Evolutionary conservation across 2,888 invertebrate species (phyloP).

Genomic region (Noctua janthe): DNA sequence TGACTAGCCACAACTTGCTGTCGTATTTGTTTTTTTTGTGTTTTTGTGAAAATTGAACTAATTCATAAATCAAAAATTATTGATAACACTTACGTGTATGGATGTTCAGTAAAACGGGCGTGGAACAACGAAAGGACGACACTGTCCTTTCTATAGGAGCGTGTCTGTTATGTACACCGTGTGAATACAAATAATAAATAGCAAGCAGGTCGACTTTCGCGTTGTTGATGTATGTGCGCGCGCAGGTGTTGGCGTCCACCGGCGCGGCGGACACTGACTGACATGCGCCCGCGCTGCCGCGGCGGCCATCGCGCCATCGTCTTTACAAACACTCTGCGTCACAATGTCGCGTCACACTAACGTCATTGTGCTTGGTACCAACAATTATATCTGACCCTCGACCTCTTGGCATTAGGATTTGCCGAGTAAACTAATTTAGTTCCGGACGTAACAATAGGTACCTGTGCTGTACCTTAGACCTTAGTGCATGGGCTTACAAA

Average conservation of each 20-base stretch:
- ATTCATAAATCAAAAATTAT: slow-evolving; percentile 51
- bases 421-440: slow-evolving; percentile 26
- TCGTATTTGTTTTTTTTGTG: not conserved
- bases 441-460: slow-evolving; percentile 25
- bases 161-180: slow-evolving; percentile 75
- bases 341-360: slow-evolving; percentile 63
- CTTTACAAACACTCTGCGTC: slow-evolving; percentile 65
- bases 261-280: slow-evolving; percentile 80
- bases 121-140: slow-evolving; percentile 74
- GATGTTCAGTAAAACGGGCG: slow-evolving; percentile 69
- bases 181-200: slow-evolving; percentile 84
- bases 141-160: slow-evolving; percentile 78
- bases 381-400: slow-evolving; percentile 45
- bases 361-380: slow-evolving; percentile 55
- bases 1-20: not conserved
- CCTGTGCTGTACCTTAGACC: not conserved
- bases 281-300: slow-evolving; percentile 71
- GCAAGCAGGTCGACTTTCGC: slow-evolving; percentile 83
- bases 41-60: slow-evolving; percentile 12
- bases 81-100: slow-evolving; percentile 72
- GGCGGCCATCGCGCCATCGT: slow-evolving; percentile 58
- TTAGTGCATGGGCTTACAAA: slow-evolving; percentile 1
- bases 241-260: slow-evolving; percentile 80
- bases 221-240: slow-evolving; percentile 76
- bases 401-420: slow-evolving; percentile 31